phyloP scores from a whole-genome alignment of 2,888 invertebrate species.

The Diogma glabrata region DNA sequence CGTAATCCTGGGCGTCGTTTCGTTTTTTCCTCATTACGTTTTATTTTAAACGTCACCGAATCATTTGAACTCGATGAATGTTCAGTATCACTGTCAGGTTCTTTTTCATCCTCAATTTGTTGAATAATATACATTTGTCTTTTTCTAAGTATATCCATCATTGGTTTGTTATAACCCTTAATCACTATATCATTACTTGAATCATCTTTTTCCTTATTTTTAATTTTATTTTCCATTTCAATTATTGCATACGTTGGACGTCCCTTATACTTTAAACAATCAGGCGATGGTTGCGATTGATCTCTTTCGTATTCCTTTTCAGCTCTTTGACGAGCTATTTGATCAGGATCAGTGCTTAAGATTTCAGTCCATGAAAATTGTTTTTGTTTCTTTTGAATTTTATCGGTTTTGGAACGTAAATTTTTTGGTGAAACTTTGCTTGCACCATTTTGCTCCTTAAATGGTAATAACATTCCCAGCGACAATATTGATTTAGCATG shows the following conservation, averaged over 20 bases:
- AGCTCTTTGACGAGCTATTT: conserved; percentile 36
- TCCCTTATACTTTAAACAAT: conserved; percentile 25
- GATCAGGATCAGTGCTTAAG: conserved; percentile 35
- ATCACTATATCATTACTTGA: conserved; percentile 19
- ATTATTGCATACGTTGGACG: conserved; percentile 36
- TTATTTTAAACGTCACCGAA: not conserved
- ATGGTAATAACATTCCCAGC: conserved; percentile 28
- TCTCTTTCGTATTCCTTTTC: conserved; percentile 36
- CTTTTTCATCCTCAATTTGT: conserved; percentile 2
- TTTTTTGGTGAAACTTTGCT: conserved; percentile 48
- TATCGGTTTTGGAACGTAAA: conserved; percentile 43
- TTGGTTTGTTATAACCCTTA: conserved; percentile 22
- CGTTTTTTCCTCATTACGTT: not conserved
- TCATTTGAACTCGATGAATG: not conserved
- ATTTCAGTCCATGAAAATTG: conserved; percentile 37
- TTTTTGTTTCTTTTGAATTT: conserved; percentile 23
- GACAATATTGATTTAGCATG: conserved; percentile 29
- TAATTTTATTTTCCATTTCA: conserved; percentile 29
- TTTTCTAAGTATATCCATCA: conserved; percentile 21
- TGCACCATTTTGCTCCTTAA: conserved; percentile 30
- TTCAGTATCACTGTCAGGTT: not conserved
- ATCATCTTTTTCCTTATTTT: conserved; percentile 14
- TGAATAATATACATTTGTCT: conserved; percentile 13
- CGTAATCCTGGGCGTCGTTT: conserved; percentile 17
- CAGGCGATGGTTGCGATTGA: conserved; percentile 21